phyloP scores from a whole-genome alignment of 2,797 vertebrate species.

The Argya squamiceps region DNA sequence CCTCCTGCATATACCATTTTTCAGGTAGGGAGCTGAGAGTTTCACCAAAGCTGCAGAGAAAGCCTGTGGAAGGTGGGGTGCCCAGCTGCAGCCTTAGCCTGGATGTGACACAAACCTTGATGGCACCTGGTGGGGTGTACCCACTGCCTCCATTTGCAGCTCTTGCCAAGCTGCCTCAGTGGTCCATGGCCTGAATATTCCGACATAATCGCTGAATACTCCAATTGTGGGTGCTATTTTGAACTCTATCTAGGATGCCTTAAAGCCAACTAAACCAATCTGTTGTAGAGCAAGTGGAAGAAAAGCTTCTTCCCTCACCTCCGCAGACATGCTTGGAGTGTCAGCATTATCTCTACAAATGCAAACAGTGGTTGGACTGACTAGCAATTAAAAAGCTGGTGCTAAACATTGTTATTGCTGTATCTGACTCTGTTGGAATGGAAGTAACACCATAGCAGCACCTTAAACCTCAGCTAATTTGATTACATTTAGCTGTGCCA shows the following conservation, averaged over 20 bases:
- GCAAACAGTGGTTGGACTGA: not conserved
- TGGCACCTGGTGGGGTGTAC: not conserved
- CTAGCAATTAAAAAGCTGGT: not conserved
- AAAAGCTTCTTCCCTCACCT: not conserved
- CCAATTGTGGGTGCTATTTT: not conserved
- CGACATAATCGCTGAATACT: not conserved
- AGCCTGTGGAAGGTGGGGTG: not conserved
- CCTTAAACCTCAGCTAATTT: conserved; percentile 30
- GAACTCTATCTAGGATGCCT: not conserved
- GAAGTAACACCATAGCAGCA: not conserved
- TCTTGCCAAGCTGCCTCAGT: not conserved
- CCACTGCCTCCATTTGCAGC: not conserved
- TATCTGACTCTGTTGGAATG: not conserved
- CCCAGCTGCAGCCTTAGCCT: not conserved
- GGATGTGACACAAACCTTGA: not conserved
- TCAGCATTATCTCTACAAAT: not conserved
- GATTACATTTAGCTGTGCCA: conserved; percentile 27
- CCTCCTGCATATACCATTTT: not conserved
- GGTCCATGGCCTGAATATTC: not conserved
- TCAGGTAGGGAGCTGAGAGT: not conserved
- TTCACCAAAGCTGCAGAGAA: not conserved
- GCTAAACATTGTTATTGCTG: not conserved
- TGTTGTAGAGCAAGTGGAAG: not conserved
- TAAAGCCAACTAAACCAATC: not conserved
- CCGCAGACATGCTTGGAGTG: not conserved